These are phyloP conservation scores for Campaea margaritaria DNA, from an alignment of 2,888 invertebrate species.

Conservation along the genomic window DNA sequence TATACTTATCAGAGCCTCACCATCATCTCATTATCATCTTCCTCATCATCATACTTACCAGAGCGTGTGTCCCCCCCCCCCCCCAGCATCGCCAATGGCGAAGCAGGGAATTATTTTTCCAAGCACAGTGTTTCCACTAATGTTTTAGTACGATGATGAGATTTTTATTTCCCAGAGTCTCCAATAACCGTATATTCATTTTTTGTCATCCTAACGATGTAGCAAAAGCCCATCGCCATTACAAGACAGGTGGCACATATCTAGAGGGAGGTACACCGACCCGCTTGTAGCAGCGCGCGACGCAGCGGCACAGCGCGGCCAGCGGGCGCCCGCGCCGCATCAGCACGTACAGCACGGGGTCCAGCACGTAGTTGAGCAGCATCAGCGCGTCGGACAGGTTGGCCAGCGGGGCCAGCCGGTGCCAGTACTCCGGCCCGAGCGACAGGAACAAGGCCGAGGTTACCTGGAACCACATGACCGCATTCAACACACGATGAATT, in stretches of 20 bases:
- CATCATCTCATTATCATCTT: too few relatives aligned
- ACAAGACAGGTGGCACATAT: not conserved
- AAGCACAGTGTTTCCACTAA: too few relatives aligned
- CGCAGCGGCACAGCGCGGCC: conserved; percentile 59
- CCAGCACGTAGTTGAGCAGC: conserved; percentile 92
- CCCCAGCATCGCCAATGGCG: too few relatives aligned
- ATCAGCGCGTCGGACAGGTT: conserved; percentile 89
- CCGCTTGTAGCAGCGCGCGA: conserved; percentile 74
- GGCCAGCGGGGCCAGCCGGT: conserved; percentile 69
- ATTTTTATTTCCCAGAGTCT: too few relatives aligned
- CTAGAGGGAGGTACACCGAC: conserved; percentile 45
- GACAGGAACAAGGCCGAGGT: conserved; percentile 83
- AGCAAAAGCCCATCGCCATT: not conserved
- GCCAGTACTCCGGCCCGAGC: conserved; percentile 63
- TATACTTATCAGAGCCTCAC: too few relatives aligned
- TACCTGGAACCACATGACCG: conserved; percentile 56
- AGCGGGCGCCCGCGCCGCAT: conserved; percentile 79
- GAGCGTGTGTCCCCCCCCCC: too few relatives aligned
- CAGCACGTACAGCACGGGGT: conserved; percentile 93
- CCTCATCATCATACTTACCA: too few relatives aligned
- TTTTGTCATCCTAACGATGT: too few relatives aligned
- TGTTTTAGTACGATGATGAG: too few relatives aligned
- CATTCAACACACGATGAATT: too few relatives aligned
- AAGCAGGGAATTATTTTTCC: too few relatives aligned
- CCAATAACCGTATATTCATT: too few relatives aligned